Conservation (phyloP, 2,113 vertebrate genomes). For the Hoplias malabaricus region DNA sequence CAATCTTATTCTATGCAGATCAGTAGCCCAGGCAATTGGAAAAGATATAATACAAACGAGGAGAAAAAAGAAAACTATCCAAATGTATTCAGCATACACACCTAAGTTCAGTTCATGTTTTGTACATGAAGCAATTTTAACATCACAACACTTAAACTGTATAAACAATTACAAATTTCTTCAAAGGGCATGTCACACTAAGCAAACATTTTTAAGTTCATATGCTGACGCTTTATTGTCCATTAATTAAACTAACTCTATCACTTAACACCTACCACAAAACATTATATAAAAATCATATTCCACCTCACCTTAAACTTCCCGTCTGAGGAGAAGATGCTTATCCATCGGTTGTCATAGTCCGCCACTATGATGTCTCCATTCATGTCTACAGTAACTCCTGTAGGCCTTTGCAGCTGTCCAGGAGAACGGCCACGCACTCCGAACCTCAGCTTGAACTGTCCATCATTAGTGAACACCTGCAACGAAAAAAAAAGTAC, state of each 20-base stretch:
- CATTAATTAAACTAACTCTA: no score
- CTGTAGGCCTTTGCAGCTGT: constrained; percentile 92
- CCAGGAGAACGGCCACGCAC: constrained; percentile 91
- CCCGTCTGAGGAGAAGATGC: constrained; percentile 92
- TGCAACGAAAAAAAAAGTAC: constrained; percentile 47
- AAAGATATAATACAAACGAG: neutral
- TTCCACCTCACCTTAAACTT: constrained; percentile 90
- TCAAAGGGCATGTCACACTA: no score
- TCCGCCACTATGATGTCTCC: constrained; percentile 95
- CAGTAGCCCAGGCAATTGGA: neutral
- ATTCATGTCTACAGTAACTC: constrained; percentile 88
- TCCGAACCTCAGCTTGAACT: constrained; percentile 94
- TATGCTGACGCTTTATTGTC: no score
- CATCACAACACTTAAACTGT: no score
- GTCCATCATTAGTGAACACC: constrained; percentile 93
- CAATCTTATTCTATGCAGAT: constrained; percentile 85
- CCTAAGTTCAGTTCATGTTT: no score
- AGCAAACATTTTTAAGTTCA: no score
- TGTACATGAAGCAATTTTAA: no score
- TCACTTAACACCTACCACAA: no score
- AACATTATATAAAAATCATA: no score
- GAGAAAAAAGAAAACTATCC: neutral
- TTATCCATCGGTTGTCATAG: constrained; percentile 98
- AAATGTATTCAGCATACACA: neutral
- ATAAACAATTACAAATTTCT: no score